phyloP scores from a whole-genome alignment of 2,113 vertebrate genomes.

The Ciconia stormi region DNA sequence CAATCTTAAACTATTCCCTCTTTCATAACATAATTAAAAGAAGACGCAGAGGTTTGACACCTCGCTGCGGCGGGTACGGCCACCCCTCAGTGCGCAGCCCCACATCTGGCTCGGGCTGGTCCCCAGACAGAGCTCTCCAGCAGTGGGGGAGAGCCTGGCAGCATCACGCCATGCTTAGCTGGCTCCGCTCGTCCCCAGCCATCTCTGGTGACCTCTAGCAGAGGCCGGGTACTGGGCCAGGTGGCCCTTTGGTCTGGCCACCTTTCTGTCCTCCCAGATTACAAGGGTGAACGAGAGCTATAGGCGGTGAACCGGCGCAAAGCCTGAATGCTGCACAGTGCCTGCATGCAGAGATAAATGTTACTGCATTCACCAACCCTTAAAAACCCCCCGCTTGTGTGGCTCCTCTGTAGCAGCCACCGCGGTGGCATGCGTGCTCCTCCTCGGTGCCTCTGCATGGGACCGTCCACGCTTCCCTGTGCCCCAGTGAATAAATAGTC shows the following conservation, averaged over 20 bases:
- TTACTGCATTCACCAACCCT: not conserved
- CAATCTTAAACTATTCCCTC: not conserved
- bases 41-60: not conserved
- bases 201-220: too few relatives aligned
- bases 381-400: rapidly evolving
- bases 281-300: not conserved
- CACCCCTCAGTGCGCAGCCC: not conserved
- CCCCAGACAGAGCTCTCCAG: not conserved
- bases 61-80: not conserved
- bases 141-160: not conserved
- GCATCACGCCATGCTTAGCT: rapidly evolving
- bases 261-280: not conserved
- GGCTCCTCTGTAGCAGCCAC: not conserved
- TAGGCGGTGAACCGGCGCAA: rapidly evolving
- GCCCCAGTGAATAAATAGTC: not conserved
- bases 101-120: not conserved
- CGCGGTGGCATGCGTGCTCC: not conserved
- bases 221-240: not conserved
- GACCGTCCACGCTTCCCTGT: not conserved
- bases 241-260: too few relatives aligned
- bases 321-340: rapidly evolving
- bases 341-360: not conserved
- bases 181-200: not conserved
- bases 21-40: rapidly evolving
- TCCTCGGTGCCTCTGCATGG: not conserved